Base-by-base conservation (phyloP, 2,888 invertebrate genomes). In the Anthoptus insignis region DNA sequence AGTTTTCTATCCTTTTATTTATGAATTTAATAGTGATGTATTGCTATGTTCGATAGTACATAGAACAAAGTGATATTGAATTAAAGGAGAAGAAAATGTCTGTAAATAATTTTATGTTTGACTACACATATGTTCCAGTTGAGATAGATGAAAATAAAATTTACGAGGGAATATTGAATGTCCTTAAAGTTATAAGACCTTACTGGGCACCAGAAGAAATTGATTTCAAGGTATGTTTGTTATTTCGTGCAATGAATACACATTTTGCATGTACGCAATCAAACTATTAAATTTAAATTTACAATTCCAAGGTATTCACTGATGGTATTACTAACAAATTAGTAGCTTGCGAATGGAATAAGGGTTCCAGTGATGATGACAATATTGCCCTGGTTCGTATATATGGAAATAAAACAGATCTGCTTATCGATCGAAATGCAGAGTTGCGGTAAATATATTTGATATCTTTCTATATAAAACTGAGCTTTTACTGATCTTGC, bases 251-350 rank as follows among this genome's bases (percentile, higher is more conserved):
- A 16, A 14, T n/a, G n/a, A n/a, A n/a, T n/a, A n/a, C n/a, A n/a
- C n/a, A n/a, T n/a, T n/a, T n/a, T n/a, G n/a, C n/a, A n/a, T n/a
- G n/a, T n/a, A n/a, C n/a, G n/a, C n/a, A n/a, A n/a, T n/a, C n/a
- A n/a, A n/a, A 42, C n/a, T 19, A 19, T 14, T 11, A 19, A 42
- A 19, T 42, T 42, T 42, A 11, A 1, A 34, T 54, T 22, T n/a
- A 16, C 53, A 16, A 64, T 52, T 78, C 81, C 66, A 90, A 99
- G 98, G 89, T 96, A 81, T 98, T 99, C 87, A 98, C 98, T 70
- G 97, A 98, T 94, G 99, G 99, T 49, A 97, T 98, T 69, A 98
- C 99, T 53, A 99, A 99, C 91, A 98, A 97, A 87, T 93, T 99
- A 76, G 95, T 99, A 61, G 97, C 97, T 34, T 97, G 97, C 76